Evolutionary conservation across 2,113 vertebrate species (phyloP).

Genomic region (Tetrao urogallus): DNA sequence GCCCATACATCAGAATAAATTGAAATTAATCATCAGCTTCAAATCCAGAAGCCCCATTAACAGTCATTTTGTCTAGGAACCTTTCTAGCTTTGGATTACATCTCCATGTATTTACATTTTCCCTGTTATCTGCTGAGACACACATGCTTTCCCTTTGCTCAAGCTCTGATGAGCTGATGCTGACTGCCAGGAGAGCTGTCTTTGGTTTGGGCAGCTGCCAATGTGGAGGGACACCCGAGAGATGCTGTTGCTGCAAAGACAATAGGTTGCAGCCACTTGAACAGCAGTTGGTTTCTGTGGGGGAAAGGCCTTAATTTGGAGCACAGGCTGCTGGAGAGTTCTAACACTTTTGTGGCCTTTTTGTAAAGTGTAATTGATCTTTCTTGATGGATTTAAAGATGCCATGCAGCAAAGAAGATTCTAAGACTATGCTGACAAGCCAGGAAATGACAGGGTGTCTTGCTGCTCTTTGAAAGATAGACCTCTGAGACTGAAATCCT

Average conservation of each 20-base stretch:
- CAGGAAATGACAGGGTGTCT: not conserved
- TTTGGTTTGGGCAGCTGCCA: not conserved
- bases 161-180: not conserved
- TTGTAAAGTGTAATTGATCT: not conserved
- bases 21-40: not conserved
- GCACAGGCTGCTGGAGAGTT: not conserved
- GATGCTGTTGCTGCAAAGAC: not conserved
- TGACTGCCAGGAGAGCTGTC: rapidly evolving
- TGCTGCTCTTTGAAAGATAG: not conserved
- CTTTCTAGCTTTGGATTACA: not conserved
- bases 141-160: not conserved
- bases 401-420: not conserved
- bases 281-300: not conserved
- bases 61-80: not conserved
- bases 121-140: not conserved
- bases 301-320: not conserved
- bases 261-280: not conserved
- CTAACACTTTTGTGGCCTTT: not conserved
- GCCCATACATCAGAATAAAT: not conserved
- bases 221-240: not conserved
- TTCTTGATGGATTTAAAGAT: not conserved
- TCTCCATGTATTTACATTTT: not conserved
- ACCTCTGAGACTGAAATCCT: not conserved
- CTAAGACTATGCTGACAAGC: not conserved
- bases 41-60: not conserved